Conservation (phyloP, 2,888 invertebrate genomes). For the Galerucella nymphaeae region DNA sequence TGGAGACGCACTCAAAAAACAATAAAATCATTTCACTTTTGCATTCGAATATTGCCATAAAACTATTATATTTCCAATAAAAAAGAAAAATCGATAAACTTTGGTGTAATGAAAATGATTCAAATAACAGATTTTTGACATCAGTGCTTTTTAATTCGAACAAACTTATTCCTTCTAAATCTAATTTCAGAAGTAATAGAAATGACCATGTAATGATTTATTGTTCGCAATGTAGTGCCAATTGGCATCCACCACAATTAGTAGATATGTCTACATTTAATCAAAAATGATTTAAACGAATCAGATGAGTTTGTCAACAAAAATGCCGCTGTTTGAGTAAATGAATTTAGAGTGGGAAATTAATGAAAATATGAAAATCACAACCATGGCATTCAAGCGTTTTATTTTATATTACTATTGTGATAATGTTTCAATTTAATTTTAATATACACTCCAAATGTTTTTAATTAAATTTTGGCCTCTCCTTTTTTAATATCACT, state of each 20-base stretch:
- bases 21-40: constrained; percentile 24
- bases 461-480: background rate
- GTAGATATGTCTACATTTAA: too few relatives aligned
- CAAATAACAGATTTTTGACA: background rate
- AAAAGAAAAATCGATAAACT: constrained; percentile 5
- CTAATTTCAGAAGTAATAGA: background rate
- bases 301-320: too few relatives aligned
- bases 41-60: constrained; percentile 29
- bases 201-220: too few relatives aligned
- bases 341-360: background rate
- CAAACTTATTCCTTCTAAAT: background rate
- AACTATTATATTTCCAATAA: constrained; percentile 7
- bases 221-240: background rate
- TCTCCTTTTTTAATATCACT: background rate
- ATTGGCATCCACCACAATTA: too few relatives aligned
- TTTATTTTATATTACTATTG: background rate
- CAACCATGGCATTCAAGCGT: background rate
- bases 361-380: background rate
- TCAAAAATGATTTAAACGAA: too few relatives aligned
- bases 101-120: background rate
- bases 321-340: too few relatives aligned
- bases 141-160: background rate
- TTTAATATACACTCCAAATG: background rate
- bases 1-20: constrained; percentile 29
- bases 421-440: background rate